Evolutionary conservation across 2,113 vertebrate genomes (phyloP).

Genomic region (Bostrychus sinensis): DNA sequence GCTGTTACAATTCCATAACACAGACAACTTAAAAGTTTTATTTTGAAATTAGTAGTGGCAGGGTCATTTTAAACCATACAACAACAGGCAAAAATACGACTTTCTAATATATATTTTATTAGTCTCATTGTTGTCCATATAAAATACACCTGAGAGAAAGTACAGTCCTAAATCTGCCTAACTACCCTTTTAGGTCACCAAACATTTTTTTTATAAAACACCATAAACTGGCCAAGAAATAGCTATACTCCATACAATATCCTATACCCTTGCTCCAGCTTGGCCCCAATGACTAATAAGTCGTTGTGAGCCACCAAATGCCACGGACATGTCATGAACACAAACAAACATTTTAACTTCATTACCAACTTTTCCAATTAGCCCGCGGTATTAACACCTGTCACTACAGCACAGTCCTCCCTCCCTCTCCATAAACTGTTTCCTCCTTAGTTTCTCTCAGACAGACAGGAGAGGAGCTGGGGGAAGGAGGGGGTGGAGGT

Average conservation of each 20-base stretch:
- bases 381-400: slow-evolving; percentile 15
- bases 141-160: too few species aligned
- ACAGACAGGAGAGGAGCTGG: slow-evolving; percentile 19
- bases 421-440: slow-evolving; percentile 58
- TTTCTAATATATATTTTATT: too few species aligned
- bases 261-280: not conserved
- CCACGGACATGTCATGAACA: not conserved
- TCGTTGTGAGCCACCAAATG: not conserved
- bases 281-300: not conserved
- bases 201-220: too few species aligned
- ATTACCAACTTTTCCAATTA: slow-evolving; percentile 6
- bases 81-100: too few species aligned
- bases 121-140: too few species aligned
- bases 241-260: not conserved
- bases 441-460: slow-evolving; percentile 69
- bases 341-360: slow-evolving; percentile 19
- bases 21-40: too few species aligned
- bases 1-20: too few species aligned
- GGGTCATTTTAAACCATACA: not conserved
- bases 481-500: slow-evolving; percentile 19
- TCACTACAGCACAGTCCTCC: slow-evolving; percentile 18
- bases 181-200: too few species aligned
- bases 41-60: too few species aligned
- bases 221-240: not conserved
- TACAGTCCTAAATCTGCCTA: too few species aligned